Percentiles rank a stretch among this genome's conserved stretches.
phyloP scores from a whole-genome alignment of 2,888 invertebrate species.

The Hipparchia semele region DNA sequence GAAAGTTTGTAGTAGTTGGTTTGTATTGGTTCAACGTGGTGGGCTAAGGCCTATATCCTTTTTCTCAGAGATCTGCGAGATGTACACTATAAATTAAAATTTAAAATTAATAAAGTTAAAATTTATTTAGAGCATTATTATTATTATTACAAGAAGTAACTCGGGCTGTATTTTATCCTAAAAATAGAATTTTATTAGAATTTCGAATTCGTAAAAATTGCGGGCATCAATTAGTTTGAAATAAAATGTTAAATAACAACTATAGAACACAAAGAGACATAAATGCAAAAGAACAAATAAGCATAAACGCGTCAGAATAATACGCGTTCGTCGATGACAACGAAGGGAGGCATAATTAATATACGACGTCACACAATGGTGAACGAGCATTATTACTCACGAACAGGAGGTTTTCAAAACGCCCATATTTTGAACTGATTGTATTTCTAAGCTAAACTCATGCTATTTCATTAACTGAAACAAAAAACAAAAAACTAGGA shows the following conservation, averaged over 20 bases:
- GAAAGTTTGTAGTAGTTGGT: too few species aligned
- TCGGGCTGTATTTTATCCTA: too few species aligned
- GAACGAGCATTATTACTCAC: neutral
- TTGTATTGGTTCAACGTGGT: too few species aligned
- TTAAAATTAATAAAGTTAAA: too few species aligned
- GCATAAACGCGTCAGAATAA: neutral
- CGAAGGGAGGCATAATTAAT: slow-evolving; percentile 4
- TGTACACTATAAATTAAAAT: too few species aligned
- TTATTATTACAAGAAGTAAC: too few species aligned
- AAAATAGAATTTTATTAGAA: too few species aligned
- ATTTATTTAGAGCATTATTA: too few species aligned
- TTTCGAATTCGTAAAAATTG: neutral
- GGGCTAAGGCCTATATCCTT: too few species aligned
- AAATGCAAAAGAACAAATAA: neutral
- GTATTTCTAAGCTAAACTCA: neutral
- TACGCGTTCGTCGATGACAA: neutral
- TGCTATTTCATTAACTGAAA: neutral
- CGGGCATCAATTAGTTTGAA: neutral
- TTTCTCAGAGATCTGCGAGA: too few species aligned
- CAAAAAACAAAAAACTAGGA: neutral
- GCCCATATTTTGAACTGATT: neutral
- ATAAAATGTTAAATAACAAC: neutral
- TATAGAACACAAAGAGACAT: neutral
- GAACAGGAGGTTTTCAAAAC: neutral
- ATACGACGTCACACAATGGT: neutral